Percentiles rank a stretch among this genome's conserved stretches.
Evolutionary conservation across 2,888 invertebrate species (phyloP).

Genomic region (Machimus atricapillus): DNA sequence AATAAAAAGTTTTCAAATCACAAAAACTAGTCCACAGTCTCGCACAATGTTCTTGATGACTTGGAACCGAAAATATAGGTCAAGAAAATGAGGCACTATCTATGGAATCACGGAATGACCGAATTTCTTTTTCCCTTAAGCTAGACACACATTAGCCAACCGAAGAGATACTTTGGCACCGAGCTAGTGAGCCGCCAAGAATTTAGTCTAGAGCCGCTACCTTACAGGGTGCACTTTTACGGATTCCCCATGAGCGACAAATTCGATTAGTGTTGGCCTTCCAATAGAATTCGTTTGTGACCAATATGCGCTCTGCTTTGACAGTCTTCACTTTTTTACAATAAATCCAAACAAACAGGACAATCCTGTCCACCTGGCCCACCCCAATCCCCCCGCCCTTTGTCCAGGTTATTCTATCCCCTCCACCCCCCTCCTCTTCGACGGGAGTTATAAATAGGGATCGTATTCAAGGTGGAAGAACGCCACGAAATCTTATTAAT

Average conservation of each 20-base stretch:
- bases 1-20: neutral
- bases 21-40: neutral
- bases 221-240: conserved; percentile 30
- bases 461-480: neutral
- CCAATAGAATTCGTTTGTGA: conserved; percentile 13
- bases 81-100: neutral
- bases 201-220: neutral
- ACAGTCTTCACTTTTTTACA: neutral
- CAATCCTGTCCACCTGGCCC: neutral
- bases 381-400: neutral
- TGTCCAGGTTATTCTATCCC: neutral
- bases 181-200: neutral
- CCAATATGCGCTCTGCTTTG: conserved; percentile 8
- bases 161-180: neutral
- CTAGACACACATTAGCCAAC: neutral
- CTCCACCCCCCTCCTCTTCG: neutral
- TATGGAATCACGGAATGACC: neutral
- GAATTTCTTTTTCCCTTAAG: neutral
- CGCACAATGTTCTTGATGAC: neutral
- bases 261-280: conserved; percentile 42
- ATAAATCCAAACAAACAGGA: neutral
- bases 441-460: neutral
- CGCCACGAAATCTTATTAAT: neutral
- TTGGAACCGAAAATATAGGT: neutral
- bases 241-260: conserved; percentile 37